Percentiles rank a stretch among this genome's conserved stretches.
phyloP scores from a whole-genome alignment of 2,797 vertebrate genomes.

The Chelon labrosus region DNA sequence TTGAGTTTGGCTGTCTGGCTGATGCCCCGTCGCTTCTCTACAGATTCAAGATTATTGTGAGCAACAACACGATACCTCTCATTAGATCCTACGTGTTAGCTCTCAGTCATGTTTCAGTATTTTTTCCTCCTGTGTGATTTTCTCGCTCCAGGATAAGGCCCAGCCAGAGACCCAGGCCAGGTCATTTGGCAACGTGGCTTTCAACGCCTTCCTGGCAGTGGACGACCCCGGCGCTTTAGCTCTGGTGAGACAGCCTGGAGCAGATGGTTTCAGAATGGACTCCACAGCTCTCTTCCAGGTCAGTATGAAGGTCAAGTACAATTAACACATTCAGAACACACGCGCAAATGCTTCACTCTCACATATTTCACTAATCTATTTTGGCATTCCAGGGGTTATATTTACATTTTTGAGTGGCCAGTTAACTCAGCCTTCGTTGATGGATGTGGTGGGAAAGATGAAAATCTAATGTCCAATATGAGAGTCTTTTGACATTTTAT shows the following conservation, averaged over 20 bases:
- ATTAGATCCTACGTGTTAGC: neutral
- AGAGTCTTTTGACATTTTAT: slow-evolving; percentile 1
- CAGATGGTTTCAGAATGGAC: slow-evolving; percentile 95
- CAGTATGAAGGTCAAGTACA: slow-evolving; percentile 17
- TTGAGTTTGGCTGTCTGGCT: slow-evolving; percentile 95
- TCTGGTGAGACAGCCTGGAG: slow-evolving; percentile 92
- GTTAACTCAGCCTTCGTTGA: neutral
- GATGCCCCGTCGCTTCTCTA: slow-evolving; percentile 93
- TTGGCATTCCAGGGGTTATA: neutral
- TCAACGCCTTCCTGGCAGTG: slow-evolving; percentile 90
- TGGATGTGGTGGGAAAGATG: slow-evolving; percentile 14
- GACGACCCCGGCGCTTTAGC: slow-evolving; percentile 91
- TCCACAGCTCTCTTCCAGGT: slow-evolving; percentile 95
- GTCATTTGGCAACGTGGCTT: slow-evolving; percentile 89
- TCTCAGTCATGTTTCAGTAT: neutral
- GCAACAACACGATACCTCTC: slow-evolving; percentile 17
- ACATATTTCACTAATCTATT: neutral
- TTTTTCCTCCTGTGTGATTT: neutral
- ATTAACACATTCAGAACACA: slow-evolving; percentile 6
- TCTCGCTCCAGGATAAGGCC: slow-evolving; percentile 89
- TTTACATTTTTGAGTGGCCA: neutral
- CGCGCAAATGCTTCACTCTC: neutral
- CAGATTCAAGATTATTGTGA: slow-evolving; percentile 96
- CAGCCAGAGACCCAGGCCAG: slow-evolving; percentile 94
- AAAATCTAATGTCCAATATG: neutral